phyloP scores from a whole-genome alignment of 2,113 vertebrate genomes.

The Tenebrosternarchus preto region DNA sequence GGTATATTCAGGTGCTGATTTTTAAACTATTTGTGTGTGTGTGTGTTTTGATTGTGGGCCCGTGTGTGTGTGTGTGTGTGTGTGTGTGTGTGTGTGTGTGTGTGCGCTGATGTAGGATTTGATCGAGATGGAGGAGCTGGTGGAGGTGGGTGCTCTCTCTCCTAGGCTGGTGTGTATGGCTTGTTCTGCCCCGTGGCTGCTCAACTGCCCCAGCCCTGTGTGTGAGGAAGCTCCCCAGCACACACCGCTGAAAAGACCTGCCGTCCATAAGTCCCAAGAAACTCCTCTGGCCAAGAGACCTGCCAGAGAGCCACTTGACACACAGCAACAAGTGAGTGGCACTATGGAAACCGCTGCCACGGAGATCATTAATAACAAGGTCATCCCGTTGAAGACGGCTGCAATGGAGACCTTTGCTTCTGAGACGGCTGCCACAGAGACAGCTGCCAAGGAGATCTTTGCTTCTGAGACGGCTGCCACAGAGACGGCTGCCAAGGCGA shows the following conservation, averaged over 20 bases:
- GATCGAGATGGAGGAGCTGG: slow-evolving; percentile 69
- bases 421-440: background rate
- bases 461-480: too few relatives aligned
- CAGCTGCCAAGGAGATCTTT: too few relatives aligned
- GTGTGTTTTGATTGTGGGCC: background rate
- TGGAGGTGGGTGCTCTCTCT: slow-evolving; percentile 76
- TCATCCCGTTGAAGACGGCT: too few relatives aligned
- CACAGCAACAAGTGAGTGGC: too few relatives aligned
- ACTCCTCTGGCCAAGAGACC: background rate
- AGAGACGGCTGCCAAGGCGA: too few relatives aligned
- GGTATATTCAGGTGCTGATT: too few relatives aligned
- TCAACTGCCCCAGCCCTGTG: slow-evolving; percentile 57
- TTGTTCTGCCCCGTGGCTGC: slow-evolving; percentile 76
- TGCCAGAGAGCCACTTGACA: background rate
- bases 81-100: background rate
- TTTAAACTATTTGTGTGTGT: too few relatives aligned
- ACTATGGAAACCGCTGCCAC: background rate
- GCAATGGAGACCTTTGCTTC: too few relatives aligned
- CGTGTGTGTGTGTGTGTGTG: background rate
- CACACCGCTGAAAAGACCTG: slow-evolving; percentile 1
- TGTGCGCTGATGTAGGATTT: slow-evolving; percentile 58
- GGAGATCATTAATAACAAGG: background rate
- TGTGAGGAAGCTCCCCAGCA: background rate
- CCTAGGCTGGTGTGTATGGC: slow-evolving; percentile 73
- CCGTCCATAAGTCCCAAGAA: background rate